Percentiles rank a stretch among this genome's conserved stretches.
These are phyloP conservation scores for Tachystola acroxantha DNA, from an alignment of 2,888 invertebrate genomes.

Conservation along the genomic window DNA sequence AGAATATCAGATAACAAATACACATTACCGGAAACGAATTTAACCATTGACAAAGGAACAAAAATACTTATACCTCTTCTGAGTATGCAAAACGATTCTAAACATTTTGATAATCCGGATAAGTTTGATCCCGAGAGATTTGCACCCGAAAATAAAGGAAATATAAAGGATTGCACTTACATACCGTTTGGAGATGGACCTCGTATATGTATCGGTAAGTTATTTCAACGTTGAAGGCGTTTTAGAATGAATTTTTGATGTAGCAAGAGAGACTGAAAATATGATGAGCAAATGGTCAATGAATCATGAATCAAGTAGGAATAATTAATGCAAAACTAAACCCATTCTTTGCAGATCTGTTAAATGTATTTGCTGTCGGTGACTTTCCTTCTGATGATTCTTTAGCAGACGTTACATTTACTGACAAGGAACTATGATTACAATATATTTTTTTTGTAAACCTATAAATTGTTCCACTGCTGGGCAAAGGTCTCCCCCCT, in stretches of 20 bases:
- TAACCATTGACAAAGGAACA: conserved; percentile 8
- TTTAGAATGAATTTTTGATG: too few relatives aligned
- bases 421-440: too few relatives aligned
- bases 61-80: conserved; percentile 7
- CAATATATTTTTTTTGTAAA: too few relatives aligned
- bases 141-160: conserved; percentile 9
- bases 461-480: too few relatives aligned
- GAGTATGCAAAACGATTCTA: conserved; percentile 10
- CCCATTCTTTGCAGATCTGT: too few relatives aligned
- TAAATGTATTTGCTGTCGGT: too few relatives aligned
- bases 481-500: too few relatives aligned
- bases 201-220: conserved; percentile 15
- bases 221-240: too few relatives aligned
- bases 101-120: conserved; percentile 11
- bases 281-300: neutral
- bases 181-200: conserved; percentile 15
- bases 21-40: conserved; percentile 1
- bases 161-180: conserved; percentile 9
- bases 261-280: neutral
- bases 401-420: too few relatives aligned
- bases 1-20: neutral
- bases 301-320: neutral
- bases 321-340: too few relatives aligned
- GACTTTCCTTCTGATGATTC: too few relatives aligned
- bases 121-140: conserved; percentile 15